Conservation (phyloP, 1,140 invertebrate species). For the Calosoma granatense region DNA sequence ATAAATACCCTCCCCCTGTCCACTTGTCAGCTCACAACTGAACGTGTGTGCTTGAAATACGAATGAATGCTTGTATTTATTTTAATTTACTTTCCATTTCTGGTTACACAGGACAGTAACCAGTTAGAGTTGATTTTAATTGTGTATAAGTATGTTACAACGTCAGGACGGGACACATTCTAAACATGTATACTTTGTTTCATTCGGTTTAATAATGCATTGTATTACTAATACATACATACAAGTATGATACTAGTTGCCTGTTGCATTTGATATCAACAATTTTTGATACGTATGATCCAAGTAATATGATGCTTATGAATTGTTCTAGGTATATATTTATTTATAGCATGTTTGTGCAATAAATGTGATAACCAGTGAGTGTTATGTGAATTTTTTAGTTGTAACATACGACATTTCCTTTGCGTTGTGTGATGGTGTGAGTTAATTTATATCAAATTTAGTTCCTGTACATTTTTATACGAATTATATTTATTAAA, state of each 20-base stretch:
- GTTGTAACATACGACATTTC: neutral
- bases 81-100: neutral
- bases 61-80: neutral
- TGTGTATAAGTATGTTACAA: neutral
- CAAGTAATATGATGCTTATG: neutral
- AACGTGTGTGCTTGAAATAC: neutral
- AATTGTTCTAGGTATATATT: slow-evolving; percentile 1
- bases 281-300: neutral
- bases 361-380: neutral
- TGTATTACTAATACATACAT: no score
- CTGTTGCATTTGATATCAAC: neutral
- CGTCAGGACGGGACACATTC: neutral
- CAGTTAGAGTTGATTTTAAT: neutral
- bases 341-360: neutral
- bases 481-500: neutral
- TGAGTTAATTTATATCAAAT: neutral
- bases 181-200: neutral
- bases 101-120: neutral
- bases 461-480: neutral
- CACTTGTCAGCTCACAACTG: neutral
- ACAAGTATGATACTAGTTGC: no score
- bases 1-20: neutral
- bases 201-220: no score
- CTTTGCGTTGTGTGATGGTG: neutral
- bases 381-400: neutral